Base-by-base conservation (phyloP, 2,797 vertebrate genomes). In the Anomalospiza imberbis region DNA sequence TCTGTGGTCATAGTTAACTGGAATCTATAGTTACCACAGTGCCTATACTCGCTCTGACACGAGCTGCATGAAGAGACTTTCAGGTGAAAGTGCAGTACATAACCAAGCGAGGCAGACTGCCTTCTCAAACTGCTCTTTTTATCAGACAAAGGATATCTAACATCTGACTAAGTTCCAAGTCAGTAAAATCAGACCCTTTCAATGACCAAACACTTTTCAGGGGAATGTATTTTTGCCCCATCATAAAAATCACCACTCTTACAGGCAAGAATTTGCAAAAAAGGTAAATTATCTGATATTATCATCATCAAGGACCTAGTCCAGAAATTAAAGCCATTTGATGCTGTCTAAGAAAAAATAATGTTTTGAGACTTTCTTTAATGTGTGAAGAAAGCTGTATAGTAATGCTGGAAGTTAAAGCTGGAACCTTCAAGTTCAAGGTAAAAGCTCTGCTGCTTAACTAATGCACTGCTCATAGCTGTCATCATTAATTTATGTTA, bases 401-500 rank as follows among this genome's bases (percentile, higher is more conserved):
- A 88, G 92, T 89, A 95, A 93, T 32, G 47, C 84, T 96, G 55
- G 85, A 97, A 97, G 95, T 98, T 97, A 97, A 97, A 97, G 95
- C 95, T 97, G 94, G 95, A 97, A 97, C 95, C 95, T 98, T 98
- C 97, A 97, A 98, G 98, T 98, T 98, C 98, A 98, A 98, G 98
- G 98, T 98, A 98, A 98, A 97, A 98, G 97, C 96, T 97, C 95
- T 92, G 91, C 97, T 97, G 98, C 97, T 97, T 98, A 98, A 98
- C 97, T 98, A 98, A 98, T 97, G 96, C 97, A 97, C 97, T 97
- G 97, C 97, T 98, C 97, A 97, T 97, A 98, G 97, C 98, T 98
- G 98, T 98, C 98, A 98, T 98, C 98, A 98, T 98, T 98, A 98
- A 98, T 98, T 98, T 98, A 98, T 98, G 98, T 98, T 98, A 98